Evolutionary conservation across 2,888 invertebrate genomes (phyloP).

Genomic region (Lepeophtheirus nordmannii): DNA sequence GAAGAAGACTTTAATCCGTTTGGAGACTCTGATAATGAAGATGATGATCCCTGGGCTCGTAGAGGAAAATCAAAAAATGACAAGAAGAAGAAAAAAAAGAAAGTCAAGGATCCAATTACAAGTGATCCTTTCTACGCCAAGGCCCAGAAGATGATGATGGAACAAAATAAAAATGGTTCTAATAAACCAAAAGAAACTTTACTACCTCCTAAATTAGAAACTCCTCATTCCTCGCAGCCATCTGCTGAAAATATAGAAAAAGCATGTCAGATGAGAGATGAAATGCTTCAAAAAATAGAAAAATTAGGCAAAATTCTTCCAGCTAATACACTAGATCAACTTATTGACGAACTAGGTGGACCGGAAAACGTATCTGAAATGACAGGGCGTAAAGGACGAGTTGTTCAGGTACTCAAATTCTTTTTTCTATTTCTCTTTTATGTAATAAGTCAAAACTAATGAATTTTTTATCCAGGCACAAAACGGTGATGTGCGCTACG

Average conservation of each 20-base stretch:
- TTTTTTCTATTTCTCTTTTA: neutral
- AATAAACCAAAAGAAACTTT: slow-evolving; percentile 21
- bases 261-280: slow-evolving; percentile 44
- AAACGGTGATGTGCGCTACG: slow-evolving; percentile 80
- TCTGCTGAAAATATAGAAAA: slow-evolving; percentile 13
- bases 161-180: slow-evolving; percentile 30
- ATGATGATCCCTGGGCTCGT: slow-evolving; percentile 65
- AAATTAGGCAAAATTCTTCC: slow-evolving; percentile 70
- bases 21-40: slow-evolving; percentile 62
- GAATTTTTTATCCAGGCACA: slow-evolving; percentile 49
- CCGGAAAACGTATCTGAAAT: slow-evolving; percentile 92
- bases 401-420: slow-evolving; percentile 43
- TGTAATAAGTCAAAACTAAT: neutral
- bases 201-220: neutral
- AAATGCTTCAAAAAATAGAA: slow-evolving; percentile 69
- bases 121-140: neutral
- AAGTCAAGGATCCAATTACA: slow-evolving; percentile 38
- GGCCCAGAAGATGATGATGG: slow-evolving; percentile 27
- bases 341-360: slow-evolving; percentile 94
- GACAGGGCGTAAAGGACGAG: slow-evolving; percentile 89
- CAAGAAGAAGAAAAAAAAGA: slow-evolving; percentile 41
- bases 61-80: slow-evolving; percentile 46
- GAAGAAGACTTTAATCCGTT: slow-evolving; percentile 82
- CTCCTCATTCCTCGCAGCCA: slow-evolving; percentile 13
- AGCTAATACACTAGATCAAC: slow-evolving; percentile 91